Evolutionary conservation across 2,888 invertebrate species (phyloP), one percentile per base, ranked within the genome.

Genomic region (Exocentrus adspersus): DNA sequence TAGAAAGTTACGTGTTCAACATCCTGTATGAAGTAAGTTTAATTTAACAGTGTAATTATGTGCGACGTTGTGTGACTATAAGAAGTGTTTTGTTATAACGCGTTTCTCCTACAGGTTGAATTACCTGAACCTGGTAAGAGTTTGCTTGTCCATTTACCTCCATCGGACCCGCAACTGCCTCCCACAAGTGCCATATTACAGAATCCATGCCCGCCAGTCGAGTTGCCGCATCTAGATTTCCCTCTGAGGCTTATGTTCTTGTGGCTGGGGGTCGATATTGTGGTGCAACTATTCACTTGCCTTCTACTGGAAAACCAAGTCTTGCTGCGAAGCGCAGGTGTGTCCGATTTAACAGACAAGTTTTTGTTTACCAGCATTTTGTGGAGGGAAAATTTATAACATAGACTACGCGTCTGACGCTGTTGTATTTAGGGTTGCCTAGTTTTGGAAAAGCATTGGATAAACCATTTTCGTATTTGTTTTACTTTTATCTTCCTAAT

Each of bases 221-320:
- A 99, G 84, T 85, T 99, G 78, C 98, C 98, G 10, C 87, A 98
- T 75, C 89, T 98, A 74, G 99, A 99, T 84, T 98, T 95, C 82
- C 90, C 97, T 0, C 82, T 99, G 64, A 88, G 94, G 76, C 88
- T 93, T 68, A 87, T 99, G 81, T 97, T 99, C 79, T 86, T 90
- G 53, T 89, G 93, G 81, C 86, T 99, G 64, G 95, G 97, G 19
- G 91, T 97, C 2, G 97, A 98, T 78, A 92, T 92, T 80, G 92
- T 97, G 56, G 89, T 99, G 67, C 94, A 95, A 79, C 86, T 99
- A 50, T 95, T 97, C 81, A 95, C 97, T 41, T 97, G 98, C 84
- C 92, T 98, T 52, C 85, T 99, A 20, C 85, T 99, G 24, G 99
- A 99, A 85, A 96, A 98, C 83, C 98, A 99, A 86, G 92, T 99